These are phyloP conservation scores for Lucilia sericata DNA, from an alignment of 1,140 invertebrate species.

Conservation along the genomic window DNA sequence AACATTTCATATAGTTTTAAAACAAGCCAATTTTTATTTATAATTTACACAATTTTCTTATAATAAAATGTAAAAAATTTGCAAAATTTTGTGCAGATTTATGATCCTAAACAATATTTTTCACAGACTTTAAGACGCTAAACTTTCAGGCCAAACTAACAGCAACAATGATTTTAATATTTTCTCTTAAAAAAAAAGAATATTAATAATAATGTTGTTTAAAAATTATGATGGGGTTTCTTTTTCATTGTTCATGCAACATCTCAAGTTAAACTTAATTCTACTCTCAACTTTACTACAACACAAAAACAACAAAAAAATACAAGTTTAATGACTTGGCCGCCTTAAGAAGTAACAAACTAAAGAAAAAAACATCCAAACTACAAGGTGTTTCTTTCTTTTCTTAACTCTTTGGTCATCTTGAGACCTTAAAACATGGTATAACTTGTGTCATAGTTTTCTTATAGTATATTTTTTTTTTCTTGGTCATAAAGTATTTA, in stretches of 20 bases:
- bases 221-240: not conserved
- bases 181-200: not conserved
- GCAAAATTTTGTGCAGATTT: too few species aligned
- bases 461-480: not conserved
- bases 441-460: not conserved
- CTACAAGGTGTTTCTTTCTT: not conserved
- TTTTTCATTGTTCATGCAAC: not conserved
- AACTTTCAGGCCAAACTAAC: not conserved
- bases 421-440: too few species aligned
- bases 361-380: not conserved
- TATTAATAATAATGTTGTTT: constrained; percentile 24
- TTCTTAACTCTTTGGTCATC: not conserved
- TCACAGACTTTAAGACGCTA: not conserved
- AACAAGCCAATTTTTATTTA: too few species aligned
- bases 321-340: constrained; percentile 12
- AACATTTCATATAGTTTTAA: too few species aligned
- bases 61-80: too few species aligned
- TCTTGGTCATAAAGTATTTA: constrained; percentile 37
- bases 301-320: not conserved
- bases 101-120: not conserved
- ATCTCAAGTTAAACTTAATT: too few species aligned
- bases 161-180: not conserved
- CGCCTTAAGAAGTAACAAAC: not conserved
- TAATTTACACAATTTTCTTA: too few species aligned
- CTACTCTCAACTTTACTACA: not conserved